A percentile compares a stretch with the other conserved stretches of the same genome.
Conservation (phyloP, 2,797 vertebrate species). For the Dendrocincla fuliginosa region DNA sequence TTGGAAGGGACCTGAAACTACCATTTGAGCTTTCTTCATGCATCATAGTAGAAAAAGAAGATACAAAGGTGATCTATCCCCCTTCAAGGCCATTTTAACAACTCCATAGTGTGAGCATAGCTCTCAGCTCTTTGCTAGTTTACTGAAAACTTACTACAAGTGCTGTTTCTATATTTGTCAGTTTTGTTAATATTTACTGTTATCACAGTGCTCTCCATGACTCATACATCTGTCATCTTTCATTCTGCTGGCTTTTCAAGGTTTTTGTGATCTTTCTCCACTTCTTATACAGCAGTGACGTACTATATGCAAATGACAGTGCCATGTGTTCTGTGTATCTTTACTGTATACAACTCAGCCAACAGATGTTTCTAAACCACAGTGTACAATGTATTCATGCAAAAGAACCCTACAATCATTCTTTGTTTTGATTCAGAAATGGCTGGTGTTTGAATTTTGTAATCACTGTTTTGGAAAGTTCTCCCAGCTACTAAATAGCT, state of each 20-base stretch:
- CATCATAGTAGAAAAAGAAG: neutral
- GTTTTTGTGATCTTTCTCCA: neutral
- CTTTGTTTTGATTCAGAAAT: slow-evolving; percentile 53
- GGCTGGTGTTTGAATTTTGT: neutral
- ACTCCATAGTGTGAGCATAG: neutral
- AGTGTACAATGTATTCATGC: neutral
- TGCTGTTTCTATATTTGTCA: neutral
- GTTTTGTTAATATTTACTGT: neutral
- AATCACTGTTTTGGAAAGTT: neutral
- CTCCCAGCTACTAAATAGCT: neutral
- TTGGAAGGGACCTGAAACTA: neutral
- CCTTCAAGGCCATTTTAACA: neutral
- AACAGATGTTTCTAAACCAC: slow-evolving; percentile 42
- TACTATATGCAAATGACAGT: slow-evolving; percentile 11
- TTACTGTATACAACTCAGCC: neutral
- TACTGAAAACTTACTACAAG: neutral
- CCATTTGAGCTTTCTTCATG: neutral
- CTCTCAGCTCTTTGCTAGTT: neutral
- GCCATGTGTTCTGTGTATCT: slow-evolving; percentile 27
- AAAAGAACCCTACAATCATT: neutral
- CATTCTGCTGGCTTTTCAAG: neutral
- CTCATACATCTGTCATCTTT: neutral
- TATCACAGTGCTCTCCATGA: neutral
- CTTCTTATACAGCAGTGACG: neutral
- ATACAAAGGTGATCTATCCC: neutral